Base-by-base conservation (phyloP, 1,140 invertebrate genomes). In the Drosophila mojavensis region DNA sequence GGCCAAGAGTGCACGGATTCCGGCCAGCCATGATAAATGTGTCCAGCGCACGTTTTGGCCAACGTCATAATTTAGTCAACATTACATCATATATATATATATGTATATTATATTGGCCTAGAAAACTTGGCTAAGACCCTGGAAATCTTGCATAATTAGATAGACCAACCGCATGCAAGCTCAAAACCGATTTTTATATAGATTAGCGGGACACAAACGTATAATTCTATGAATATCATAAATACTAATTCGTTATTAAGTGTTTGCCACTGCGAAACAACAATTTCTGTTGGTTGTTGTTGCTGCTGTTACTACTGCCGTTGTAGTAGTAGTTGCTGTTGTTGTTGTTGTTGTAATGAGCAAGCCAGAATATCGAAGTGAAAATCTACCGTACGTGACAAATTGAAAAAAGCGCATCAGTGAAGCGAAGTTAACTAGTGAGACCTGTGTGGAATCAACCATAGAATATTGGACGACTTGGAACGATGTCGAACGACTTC, bases 351-450 rank as follows among this genome's bases (percentile, higher is more conserved):
- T 15, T 47, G 79, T 79, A 88, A 86, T 79, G 79, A 88, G 72
- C 74, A 67, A 56, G 39, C 75, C n/a, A 45, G 63, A 85, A 83
- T 84, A 83, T 79, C 68, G 72, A 78, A 77, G 54, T 24, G 15
- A 76, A 81, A 81, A 75, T 80, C 64, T 71, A 73, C 45, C 64
- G 90, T 80, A 91, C 90, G 90, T 91, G 90, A 91, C 90, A 91
- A 91, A 91, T 91, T 90, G 90, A 86, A 90, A 91, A 88, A 88
- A 84, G 80, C 83, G 76, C 82, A 79, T 86, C 90, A 91, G 80
- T 88, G 90, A 82, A 84, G 90, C 90, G 86, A 76, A 90, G 84
- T 88, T 88, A 88, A 88, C 84, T 89, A 82, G 84, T 70, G 84
- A 84, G 84, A 88, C 84, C 84, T 90, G 84, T 89, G 84, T 89